Evolutionary conservation across 2,113 vertebrate species (phyloP), one percentile per base, ranked within the genome.

Genomic region (Ifrita kowaldi): DNA sequence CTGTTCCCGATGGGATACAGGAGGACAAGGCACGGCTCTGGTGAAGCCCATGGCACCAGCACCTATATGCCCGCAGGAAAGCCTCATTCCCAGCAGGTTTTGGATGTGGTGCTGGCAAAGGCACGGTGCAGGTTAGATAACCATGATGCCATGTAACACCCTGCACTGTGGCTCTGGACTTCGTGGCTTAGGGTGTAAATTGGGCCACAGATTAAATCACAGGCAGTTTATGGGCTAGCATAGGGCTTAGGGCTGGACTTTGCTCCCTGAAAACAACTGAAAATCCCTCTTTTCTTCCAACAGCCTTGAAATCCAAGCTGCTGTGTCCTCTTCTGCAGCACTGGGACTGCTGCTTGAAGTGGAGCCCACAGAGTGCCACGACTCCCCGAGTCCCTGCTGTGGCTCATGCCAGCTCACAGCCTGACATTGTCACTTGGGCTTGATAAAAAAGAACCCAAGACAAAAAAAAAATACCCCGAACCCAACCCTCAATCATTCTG

Each of bases 291-390:
- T 73, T 80, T 44, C 50, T 26, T 92, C 50, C 32, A 73, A 30
- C 16, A 87, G 37, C 23, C 42, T 39, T 39, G 59, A 78, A 82
- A 87, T 37, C 39, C 60, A 60, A 30, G 33, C n/a, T 0, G 1
- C 39, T 2, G 6, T 6, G 4, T 68, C 57, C 57, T 64, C 47
- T 53, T 16, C 56, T 42, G 65, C 65, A 85, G 60, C 79, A 57
- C 15, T 3, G 4, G n/a, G 62, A 23, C 27, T 5, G 33, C 69
- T 50, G 41, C 37, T 2, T 3, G 2, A 49, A 53, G 53, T 1
- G 0, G 59, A 87, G 53, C 22, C 52, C 52, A 33, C 0, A 11
- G 5, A 5, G 56, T 65, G 35, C 50, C 75, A 52, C 0, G 0
- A 46, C 37, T 75, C 9, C 41, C 39, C 23, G 3, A 53, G n/a